phyloP scores from a whole-genome alignment of 2,888 invertebrate genomes.

The Unio delphinus region DNA sequence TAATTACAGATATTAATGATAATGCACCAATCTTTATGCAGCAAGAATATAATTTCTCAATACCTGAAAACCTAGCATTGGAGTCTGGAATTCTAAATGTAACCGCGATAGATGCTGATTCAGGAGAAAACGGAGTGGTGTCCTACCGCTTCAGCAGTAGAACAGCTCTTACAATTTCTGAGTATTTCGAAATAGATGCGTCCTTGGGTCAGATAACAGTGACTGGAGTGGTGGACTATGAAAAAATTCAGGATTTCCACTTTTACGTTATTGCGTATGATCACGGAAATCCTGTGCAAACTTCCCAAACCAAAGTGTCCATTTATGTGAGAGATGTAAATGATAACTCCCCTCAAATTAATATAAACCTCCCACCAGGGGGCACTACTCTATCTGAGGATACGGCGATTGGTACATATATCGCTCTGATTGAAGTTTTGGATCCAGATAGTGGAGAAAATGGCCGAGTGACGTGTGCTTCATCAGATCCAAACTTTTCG shows the following conservation, averaged over 20 bases:
- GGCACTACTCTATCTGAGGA: conserved; percentile 74
- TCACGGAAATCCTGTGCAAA: conserved; percentile 40
- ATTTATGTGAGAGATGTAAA: conserved; percentile 79
- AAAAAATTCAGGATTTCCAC: conserved; percentile 83
- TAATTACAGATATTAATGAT: conserved; percentile 48
- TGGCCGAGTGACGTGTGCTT: conserved; percentile 52
- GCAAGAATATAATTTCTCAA: conserved; percentile 26
- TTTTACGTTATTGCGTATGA: conserved; percentile 76
- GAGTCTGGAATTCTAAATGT: conserved; percentile 72
- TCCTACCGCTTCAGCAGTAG: conserved; percentile 67
- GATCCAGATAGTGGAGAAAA: conserved; percentile 57
- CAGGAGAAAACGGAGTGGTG: conserved; percentile 81
- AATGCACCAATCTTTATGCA: conserved; percentile 41
- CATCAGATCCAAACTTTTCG: conserved; percentile 48
- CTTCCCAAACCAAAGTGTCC: conserved; percentile 75
- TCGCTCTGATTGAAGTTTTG: conserved; percentile 90
- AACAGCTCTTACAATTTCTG: conserved; percentile 27
- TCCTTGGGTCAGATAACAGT: conserved; percentile 89
- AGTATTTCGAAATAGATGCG: conserved; percentile 78
- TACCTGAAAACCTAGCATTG: conserved; percentile 36
- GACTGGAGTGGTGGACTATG: conserved; percentile 85
- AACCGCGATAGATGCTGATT: conserved; percentile 86
- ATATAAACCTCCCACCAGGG: conserved; percentile 88
- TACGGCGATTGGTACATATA: conserved; percentile 90
- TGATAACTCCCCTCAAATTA: conserved; percentile 90